phyloP scores from a whole-genome alignment of 2,113 vertebrate genomes.

The Proterorhinus semilunaris region DNA sequence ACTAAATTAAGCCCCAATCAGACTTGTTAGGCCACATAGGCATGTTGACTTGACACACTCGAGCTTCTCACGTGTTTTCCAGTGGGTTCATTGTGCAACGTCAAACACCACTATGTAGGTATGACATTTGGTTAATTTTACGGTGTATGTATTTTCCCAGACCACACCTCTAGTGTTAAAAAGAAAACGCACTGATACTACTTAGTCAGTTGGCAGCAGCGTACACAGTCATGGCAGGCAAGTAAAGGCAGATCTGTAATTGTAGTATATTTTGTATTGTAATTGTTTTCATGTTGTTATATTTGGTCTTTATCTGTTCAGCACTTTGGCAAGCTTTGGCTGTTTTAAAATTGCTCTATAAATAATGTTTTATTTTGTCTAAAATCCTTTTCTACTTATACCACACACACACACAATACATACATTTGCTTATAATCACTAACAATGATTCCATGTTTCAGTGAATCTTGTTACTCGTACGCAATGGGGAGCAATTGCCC shows the following conservation, averaged over 20 bases:
- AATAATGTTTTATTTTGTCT: too few relatives aligned
- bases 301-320: background rate
- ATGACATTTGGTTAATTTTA: background rate
- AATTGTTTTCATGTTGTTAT: background rate
- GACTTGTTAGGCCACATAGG: background rate
- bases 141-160: conserved; percentile 37
- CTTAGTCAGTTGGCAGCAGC: conserved; percentile 4
- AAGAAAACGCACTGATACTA: background rate
- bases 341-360: too few relatives aligned
- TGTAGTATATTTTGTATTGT: background rate
- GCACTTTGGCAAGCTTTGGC: too few relatives aligned
- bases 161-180: conserved; percentile 42
- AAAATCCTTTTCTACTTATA: too few relatives aligned
- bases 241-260: background rate
- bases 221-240: conserved; percentile 45
- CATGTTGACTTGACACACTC: background rate
- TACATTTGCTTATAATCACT: background rate
- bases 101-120: background rate
- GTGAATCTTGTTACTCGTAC: conserved; percentile 44
- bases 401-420: background rate
- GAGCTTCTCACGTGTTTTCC: conserved; percentile 50
- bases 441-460: conserved; percentile 14
- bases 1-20: background rate
- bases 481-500: conserved; percentile 61
- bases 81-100: conserved; percentile 24